Evolutionary conservation across 2,113 vertebrate species (phyloP).

Genomic region (Scopus umbretta): DNA sequence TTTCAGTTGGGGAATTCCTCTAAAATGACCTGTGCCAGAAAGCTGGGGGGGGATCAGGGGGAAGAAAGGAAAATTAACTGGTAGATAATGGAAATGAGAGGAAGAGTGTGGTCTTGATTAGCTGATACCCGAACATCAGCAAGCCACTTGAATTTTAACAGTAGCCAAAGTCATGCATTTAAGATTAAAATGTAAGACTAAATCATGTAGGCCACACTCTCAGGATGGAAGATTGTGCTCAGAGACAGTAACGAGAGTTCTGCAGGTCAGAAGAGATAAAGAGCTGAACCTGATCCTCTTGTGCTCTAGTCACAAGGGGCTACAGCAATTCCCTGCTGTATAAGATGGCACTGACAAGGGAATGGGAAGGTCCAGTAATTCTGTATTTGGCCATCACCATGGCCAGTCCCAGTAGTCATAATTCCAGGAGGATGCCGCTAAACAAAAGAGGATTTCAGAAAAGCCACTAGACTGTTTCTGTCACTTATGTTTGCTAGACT

Average conservation of each 20-base stretch:
- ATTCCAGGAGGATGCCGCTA: neutral
- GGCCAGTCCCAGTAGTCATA: neutral
- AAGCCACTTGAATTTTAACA: neutral
- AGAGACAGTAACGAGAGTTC: neutral
- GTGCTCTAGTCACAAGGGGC: neutral
- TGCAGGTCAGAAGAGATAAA: neutral
- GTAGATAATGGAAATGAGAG: neutral
- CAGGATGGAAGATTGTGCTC: neutral
- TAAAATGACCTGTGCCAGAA: neutral
- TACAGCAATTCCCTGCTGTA: neutral
- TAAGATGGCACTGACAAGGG: neutral
- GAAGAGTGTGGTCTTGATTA: neutral
- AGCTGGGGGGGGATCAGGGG: neutral
- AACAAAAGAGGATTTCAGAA: neutral
- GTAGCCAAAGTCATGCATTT: neutral
- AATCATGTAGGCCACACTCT: neutral
- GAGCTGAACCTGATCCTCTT: neutral
- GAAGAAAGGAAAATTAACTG: neutral
- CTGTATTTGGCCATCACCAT: neutral
- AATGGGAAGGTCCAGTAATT: neutral
- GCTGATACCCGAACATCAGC: neutral
- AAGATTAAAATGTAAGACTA: neutral
- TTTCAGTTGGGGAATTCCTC: neutral
- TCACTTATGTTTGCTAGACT: neutral
- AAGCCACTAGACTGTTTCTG: neutral